Evolutionary conservation across 2,113 vertebrate species (phyloP), one percentile per base, ranked within the genome.

Genomic region (Dasypus novemcinctus): DNA sequence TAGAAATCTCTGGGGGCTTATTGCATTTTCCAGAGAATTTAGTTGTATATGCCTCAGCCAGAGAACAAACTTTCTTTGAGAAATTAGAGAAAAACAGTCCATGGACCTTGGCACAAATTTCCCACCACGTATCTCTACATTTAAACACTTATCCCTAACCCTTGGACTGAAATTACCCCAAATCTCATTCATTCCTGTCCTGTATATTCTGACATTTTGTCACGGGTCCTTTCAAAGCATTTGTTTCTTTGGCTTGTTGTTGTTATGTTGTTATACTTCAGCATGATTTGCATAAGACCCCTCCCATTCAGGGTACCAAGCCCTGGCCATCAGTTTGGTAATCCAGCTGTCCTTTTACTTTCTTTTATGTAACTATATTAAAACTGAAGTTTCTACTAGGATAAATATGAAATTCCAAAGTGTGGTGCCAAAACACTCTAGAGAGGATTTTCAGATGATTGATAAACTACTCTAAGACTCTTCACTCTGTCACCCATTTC

Each of bases 11-110:
- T 36, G 54, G 41, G 49, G 36, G n/a, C 49, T 61, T 49, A 33
- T 69, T 66, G 25, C 10, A 69, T 52, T 90, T 94, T 84, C 33
- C 46, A 94, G 61, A 84, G 63, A 76, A 68, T 94, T 49, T 90
- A 31, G 23, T 87, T 74, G 66, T 64, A 3, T 81, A 13, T 10
- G 8, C 31, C 66, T 91, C 36, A 71, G 25, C 31, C 75, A 66
- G 18, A 74, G 43, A 91, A 80, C 54, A 57, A 74, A 66, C 5
- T 43, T 81, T 36, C 4, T 74, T 31, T 66, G 20, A 66, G 83
- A 91, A 88, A 74, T 81, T 72, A 57, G 36, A 72, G 57, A 41
- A 90, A 91, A 61, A 23, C 33, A 81, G 7, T 46, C 25, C 46
- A 31, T 38, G 13, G 11, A 74, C 36, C 46, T 36, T 8, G 6